Evolutionary conservation across 1,140 invertebrate species (phyloP).

Genomic region (Microvelia longipes): DNA sequence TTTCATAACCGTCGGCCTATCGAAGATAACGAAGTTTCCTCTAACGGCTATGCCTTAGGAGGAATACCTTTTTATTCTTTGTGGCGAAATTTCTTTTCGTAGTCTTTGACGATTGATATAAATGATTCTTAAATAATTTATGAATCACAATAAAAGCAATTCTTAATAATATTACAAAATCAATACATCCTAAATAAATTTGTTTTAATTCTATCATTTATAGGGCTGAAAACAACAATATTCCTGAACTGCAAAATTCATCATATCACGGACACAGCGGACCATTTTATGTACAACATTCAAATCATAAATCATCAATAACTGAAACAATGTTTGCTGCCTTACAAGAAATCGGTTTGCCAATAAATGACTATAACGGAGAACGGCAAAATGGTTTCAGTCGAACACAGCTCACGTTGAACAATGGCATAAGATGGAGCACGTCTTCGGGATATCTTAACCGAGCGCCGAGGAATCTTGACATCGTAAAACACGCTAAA

Average conservation of each 20-base stretch:
- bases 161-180: too few species aligned
- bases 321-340: conserved; percentile 32
- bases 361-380: not conserved
- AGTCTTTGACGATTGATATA: too few species aligned
- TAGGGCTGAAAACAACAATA: not conserved
- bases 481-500: not conserved
- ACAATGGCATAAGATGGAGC: not conserved
- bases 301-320: not conserved
- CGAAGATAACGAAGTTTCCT: too few species aligned
- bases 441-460: not conserved
- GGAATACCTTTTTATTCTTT: too few species aligned
- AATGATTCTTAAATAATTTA: too few species aligned
- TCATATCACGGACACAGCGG: not conserved
- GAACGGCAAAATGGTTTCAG: not conserved
- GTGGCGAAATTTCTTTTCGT: too few species aligned
- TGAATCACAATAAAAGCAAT: too few species aligned
- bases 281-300: not conserved
- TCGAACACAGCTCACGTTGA: not conserved
- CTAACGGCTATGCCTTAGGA: too few species aligned
- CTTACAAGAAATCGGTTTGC: conserved; percentile 31
- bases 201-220: too few species aligned
- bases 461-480: not conserved
- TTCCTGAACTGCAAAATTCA: not conserved
- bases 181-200: too few species aligned
- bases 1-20: too few species aligned